These are phyloP conservation scores for Opisthocomus hoazin DNA, from an alignment of 2,113 vertebrate genomes.

Conservation along the genomic window DNA sequence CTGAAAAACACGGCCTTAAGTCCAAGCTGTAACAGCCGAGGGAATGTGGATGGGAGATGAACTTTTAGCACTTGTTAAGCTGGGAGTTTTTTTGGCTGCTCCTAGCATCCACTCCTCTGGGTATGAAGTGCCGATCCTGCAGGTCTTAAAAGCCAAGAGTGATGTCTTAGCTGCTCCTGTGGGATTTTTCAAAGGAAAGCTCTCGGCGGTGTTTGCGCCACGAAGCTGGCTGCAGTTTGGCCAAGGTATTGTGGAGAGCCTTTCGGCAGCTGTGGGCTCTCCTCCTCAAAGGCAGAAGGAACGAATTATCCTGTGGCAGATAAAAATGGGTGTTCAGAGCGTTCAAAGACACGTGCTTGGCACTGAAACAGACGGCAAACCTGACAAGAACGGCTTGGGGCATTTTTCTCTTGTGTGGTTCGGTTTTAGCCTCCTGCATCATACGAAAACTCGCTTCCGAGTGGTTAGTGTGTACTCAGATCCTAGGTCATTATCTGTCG, in stretches of 20 bases:
- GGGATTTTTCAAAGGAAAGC: neutral
- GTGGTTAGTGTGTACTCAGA: neutral
- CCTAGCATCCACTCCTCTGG: neutral
- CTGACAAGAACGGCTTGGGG: neutral
- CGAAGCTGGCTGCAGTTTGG: neutral
- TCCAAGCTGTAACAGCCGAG: neutral
- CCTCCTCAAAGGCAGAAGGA: neutral
- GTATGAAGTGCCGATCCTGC: neutral
- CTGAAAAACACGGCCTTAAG: neutral
- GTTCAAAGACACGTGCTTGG: rapidly evolving
- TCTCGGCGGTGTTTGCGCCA: neutral
- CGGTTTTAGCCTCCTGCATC: neutral
- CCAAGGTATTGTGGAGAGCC: neutral
- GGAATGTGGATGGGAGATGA: neutral
- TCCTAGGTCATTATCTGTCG: neutral
- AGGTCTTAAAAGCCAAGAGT: neutral
- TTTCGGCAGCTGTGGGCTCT: neutral
- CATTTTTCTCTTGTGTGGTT: neutral
- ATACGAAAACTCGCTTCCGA: neutral
- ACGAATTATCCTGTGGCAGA: neutral
- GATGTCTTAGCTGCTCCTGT: neutral
- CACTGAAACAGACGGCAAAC: neutral
- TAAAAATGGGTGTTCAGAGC: neutral
- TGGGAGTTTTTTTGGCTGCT: neutral
- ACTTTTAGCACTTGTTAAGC: neutral